phyloP scores from a whole-genome alignment of 2,113 vertebrate species.

The Protobothrops flavoviridis region DNA sequence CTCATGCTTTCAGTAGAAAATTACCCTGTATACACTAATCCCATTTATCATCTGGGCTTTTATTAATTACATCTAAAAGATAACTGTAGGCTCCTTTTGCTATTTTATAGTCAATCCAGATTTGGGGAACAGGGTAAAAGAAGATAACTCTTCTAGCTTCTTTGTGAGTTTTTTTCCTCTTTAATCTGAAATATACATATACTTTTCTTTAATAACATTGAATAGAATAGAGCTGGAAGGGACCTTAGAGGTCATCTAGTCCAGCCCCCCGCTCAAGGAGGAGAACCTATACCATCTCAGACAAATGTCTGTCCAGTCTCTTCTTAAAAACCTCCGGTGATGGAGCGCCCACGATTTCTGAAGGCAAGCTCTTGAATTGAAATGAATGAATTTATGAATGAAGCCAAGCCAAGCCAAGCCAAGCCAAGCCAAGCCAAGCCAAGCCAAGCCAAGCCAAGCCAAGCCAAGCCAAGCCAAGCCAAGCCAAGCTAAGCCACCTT shows the following conservation, averaged over 20 bases:
- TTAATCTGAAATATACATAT: background rate
- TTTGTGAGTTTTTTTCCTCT: background rate
- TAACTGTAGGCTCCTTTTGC: background rate
- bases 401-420: background rate
- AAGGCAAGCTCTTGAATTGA: too few species aligned
- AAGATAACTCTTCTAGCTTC: background rate
- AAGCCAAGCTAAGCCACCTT: background rate
- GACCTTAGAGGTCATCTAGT: too few species aligned
- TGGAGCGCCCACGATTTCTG: too few species aligned
- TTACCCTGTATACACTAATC: background rate
- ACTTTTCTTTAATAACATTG: too few species aligned
- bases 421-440: background rate
- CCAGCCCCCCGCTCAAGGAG: too few species aligned
- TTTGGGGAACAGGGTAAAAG: background rate
- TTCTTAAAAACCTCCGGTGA: too few species aligned
- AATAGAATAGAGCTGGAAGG: background rate
- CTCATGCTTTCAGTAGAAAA: background rate
- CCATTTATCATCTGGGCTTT: background rate
- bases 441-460: background rate
- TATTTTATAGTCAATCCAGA: background rate
- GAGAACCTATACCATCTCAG: too few species aligned
- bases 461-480: background rate
- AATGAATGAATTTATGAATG: background rate
- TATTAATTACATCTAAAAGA: background rate
- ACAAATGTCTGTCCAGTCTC: too few species aligned